Conservation (phyloP, 2,888 invertebrate genomes). For the Callyntrura sp. region DNA sequence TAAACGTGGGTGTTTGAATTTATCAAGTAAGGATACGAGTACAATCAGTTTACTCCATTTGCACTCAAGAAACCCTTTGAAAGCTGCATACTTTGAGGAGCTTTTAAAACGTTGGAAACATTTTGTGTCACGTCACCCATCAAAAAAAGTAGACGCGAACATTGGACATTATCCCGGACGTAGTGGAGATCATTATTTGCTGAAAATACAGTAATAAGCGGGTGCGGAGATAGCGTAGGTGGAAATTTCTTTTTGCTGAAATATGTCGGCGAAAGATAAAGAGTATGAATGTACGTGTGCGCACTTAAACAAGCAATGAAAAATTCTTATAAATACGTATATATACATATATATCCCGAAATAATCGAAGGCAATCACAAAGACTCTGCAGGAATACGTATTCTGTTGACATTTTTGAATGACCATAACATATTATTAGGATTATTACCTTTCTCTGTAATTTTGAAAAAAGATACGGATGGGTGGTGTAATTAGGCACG, state of each 20-base stretch:
- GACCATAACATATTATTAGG: conserved; percentile 21
- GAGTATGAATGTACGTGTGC: not conserved
- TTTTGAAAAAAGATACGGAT: conserved; percentile 31
- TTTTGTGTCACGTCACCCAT: not conserved
- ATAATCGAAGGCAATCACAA: not conserved
- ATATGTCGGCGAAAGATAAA: not conserved
- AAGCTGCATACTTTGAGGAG: not conserved
- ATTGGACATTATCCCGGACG: not conserved
- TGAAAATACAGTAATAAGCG: not conserved
- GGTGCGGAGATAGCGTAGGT: not conserved
- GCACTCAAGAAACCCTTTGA: not conserved
- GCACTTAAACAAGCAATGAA: not conserved
- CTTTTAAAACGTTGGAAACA: not conserved
- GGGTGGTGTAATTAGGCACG: conserved; percentile 49
- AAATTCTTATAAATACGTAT: too few relatives aligned
- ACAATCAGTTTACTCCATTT: conserved; percentile 12
- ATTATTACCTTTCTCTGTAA: conserved; percentile 44
- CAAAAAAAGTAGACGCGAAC: not conserved
- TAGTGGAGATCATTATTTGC: too few relatives aligned
- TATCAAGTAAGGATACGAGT: not conserved
- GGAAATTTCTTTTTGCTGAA: not conserved
- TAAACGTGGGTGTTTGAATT: conserved; percentile 17
- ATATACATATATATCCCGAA: not conserved
- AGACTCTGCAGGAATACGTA: not conserved
- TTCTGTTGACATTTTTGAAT: not conserved